Percentiles rank a stretch among this genome's conserved stretches.
These are phyloP conservation scores for Octonoba sinensis DNA, from an alignment of 2,888 invertebrate genomes.

Conservation along the genomic window DNA sequence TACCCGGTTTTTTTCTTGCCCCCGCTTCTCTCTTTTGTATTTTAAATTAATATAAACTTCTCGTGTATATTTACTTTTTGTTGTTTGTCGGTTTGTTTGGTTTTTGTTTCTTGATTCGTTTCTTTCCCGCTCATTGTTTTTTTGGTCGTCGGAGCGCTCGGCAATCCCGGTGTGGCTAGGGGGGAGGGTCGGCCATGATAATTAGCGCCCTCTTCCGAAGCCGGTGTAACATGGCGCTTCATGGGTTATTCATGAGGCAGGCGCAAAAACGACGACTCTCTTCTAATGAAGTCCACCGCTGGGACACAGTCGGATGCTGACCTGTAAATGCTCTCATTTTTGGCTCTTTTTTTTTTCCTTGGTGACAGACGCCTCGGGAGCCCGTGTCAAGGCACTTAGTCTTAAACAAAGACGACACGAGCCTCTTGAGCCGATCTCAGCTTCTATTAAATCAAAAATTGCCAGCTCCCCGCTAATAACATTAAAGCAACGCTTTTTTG, in stretches of 20 bases:
- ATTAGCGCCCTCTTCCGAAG: constrained; percentile 55
- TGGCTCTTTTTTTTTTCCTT: constrained; percentile 52
- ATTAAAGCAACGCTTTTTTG: constrained; percentile 61
- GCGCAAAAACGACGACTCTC: constrained; percentile 48
- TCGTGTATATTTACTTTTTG: constrained; percentile 62
- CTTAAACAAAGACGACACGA: constrained; percentile 59
- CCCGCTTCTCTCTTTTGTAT: constrained; percentile 55
- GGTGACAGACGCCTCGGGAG: constrained; percentile 61
- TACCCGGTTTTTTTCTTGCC: constrained; percentile 38
- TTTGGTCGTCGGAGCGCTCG: constrained; percentile 14
- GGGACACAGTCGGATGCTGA: constrained; percentile 48
- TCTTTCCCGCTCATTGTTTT: constrained; percentile 19
- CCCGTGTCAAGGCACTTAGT: constrained; percentile 58
- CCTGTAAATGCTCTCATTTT: constrained; percentile 64
- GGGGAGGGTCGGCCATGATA: constrained; percentile 48
- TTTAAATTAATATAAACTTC: constrained; percentile 65
- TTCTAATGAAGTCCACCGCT: constrained; percentile 58
- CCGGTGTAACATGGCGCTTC: constrained; percentile 52
- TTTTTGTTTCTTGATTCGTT: constrained; percentile 33
- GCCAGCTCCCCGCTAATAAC: constrained; percentile 57
- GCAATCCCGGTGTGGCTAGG: too few relatives aligned
- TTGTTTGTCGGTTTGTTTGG: constrained; percentile 60
- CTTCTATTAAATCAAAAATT: constrained; percentile 64
- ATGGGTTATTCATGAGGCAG: constrained; percentile 59
- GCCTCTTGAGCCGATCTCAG: constrained; percentile 52